Conservation (phyloP, 64 coral and sea anemone species). For the Catalaphyllia jardinei region DNA sequence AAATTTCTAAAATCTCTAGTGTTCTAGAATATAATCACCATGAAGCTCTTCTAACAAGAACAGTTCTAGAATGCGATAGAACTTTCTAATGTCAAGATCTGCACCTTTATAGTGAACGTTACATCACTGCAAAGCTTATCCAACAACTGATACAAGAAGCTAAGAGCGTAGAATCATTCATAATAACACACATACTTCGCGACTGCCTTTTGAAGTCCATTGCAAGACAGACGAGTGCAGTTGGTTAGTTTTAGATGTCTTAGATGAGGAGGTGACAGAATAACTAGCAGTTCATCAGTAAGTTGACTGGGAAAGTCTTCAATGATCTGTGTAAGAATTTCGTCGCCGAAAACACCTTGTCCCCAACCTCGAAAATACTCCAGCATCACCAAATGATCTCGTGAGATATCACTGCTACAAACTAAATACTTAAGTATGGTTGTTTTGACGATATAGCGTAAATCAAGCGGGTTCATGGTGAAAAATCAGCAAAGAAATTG, state of each 20-base stretch:
- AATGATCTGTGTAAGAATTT: slow-evolving; percentile 41
- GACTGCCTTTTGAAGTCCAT: slow-evolving; percentile 34
- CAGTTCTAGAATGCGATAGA: no score
- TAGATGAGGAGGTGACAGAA: slow-evolving; percentile 42
- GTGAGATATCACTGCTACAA: slow-evolving; percentile 34
- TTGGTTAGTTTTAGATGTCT: slow-evolving; percentile 45
- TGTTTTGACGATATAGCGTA: slow-evolving; percentile 13
- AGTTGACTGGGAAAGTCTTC: slow-evolving; percentile 52
- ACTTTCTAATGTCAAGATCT: no score
- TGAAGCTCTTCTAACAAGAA: no score
- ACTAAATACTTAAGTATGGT: slow-evolving; percentile 48
- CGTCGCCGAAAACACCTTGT: slow-evolving; percentile 40
- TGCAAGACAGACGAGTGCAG: slow-evolving; percentile 33
- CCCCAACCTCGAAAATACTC: slow-evolving; percentile 30
- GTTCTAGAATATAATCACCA: no score
- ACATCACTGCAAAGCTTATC: no score
- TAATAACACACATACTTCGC: slow-evolving; percentile 28
- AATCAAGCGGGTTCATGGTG: slow-evolving; percentile 43
- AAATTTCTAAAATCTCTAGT: no score
- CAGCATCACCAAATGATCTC: slow-evolving; percentile 18
- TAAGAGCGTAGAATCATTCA: not conserved
- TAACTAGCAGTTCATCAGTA: slow-evolving; percentile 37
- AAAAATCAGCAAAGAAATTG: not conserved
- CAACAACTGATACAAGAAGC: not conserved
- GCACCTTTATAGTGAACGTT: no score